phyloP scores from a whole-genome alignment of 1,140 invertebrate genomes.

The Pachyrhynchus sulphureomaculatus region DNA sequence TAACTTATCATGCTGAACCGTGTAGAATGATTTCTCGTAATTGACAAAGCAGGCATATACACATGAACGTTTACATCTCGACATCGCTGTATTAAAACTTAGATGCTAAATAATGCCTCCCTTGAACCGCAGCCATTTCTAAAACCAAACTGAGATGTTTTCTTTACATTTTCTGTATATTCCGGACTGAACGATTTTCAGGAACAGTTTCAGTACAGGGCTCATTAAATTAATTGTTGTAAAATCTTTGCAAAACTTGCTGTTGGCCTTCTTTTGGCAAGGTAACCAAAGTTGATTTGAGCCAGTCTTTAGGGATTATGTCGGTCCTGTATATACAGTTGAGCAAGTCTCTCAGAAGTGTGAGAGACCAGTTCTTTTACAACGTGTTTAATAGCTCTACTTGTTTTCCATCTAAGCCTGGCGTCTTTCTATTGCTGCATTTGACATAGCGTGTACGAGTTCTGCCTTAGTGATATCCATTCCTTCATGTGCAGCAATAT shows the following conservation, averaged over 20 bases:
- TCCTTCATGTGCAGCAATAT: no score
- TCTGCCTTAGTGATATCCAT: neutral
- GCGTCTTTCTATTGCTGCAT: neutral
- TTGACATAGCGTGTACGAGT: conserved; percentile 1
- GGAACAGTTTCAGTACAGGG: neutral
- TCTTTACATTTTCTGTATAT: neutral
- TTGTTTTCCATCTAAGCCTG: neutral
- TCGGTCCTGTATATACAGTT: no score
- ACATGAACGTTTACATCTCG: no score
- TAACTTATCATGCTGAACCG: neutral
- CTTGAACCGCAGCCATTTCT: no score
- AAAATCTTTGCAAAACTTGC: no score
- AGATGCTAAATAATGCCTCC: no score
- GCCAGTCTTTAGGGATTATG: no score
- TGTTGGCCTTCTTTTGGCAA: neutral
- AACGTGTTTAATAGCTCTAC: neutral
- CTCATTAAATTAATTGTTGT: neutral
- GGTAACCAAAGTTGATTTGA: no score
- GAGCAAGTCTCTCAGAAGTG: neutral
- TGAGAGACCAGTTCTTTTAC: neutral
- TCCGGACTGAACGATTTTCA: neutral
- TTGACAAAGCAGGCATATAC: no score
- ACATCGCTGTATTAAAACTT: no score
- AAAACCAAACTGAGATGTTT: neutral
- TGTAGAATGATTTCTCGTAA: neutral